Evolutionary conservation across 2,888 invertebrate species (phyloP), one percentile per base, ranked within the genome.

Genomic region (Scelioninae gen. 1): DNA sequence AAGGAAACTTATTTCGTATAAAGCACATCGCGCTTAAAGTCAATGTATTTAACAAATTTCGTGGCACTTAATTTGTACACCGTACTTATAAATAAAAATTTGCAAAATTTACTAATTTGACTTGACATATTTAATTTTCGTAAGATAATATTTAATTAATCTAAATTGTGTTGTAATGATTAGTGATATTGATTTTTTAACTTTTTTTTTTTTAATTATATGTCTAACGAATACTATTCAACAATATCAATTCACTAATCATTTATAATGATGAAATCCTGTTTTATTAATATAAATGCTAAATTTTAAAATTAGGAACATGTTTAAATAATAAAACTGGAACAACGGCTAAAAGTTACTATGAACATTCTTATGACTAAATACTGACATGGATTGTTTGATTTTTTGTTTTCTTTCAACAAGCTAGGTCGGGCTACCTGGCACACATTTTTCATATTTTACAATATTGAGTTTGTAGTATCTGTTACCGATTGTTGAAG

Each of bases 401-500:
- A 51, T 38, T 60, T 60, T 29, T 34, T 23, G 38, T 31, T 10
- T 13, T 9, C 38, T 38, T 63, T 47, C 11, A 74, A 65, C 45
- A 62, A 45, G 6, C 45, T 74, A 75, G 29, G 15, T 56, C 56
- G 56, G 23, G 81, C 75, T 75, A 75, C 9, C 75, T 69, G 68
- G 31, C 81, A 75, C 75, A 69, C 49, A n/a, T 38, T 62, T 49
- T 13, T 43, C 34, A 34, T 49, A 49, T 43, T 29, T 65, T 38
- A 9, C 32, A 53, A 47, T 45, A 10, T 66, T 23, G 45, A 74
- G 31, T 38, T 45, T 68, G 49, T 60, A 63, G 31, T 76, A 51
- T 69, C 63, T 85, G 91, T 92, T 92, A 92, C 90, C 91, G 91
- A 69, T 85, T 89, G 82, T 87, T 84, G 32, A 91, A 84, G 65